These are phyloP conservation scores for Morone saxatilis DNA, from an alignment of 2,113 vertebrate genomes.

Conservation along the genomic window DNA sequence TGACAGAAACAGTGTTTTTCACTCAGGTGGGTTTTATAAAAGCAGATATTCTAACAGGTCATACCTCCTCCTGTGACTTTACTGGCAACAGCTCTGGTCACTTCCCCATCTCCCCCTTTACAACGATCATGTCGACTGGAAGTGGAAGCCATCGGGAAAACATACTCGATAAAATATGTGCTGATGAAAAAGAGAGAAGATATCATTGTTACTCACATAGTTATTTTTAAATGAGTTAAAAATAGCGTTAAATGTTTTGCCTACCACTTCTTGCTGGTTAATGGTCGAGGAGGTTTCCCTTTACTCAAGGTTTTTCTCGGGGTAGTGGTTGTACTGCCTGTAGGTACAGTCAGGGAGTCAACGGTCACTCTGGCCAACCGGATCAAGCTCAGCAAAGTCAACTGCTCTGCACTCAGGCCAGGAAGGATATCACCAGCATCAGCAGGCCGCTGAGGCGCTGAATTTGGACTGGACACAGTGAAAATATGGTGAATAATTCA, in stretches of 20 bases:
- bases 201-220: neutral
- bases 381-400: conserved; percentile 84
- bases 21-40: neutral
- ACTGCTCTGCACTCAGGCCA: conserved; percentile 81
- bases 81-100: conserved; percentile 88
- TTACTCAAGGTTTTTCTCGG: conserved; percentile 72
- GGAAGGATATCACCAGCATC: conserved; percentile 10
- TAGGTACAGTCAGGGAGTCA: conserved; percentile 84
- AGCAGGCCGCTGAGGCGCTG: conserved; percentile 22
- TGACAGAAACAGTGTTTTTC: neutral
- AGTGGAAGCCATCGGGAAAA: conserved; percentile 86
- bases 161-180: conserved; percentile 93
- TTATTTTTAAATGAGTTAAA: neutral
- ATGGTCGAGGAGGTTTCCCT: conserved; percentile 85
- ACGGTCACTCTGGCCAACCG: conserved; percentile 85
- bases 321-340: conserved; percentile 64
- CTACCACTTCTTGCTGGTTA: conserved; percentile 86
- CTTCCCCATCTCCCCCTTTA: conserved; percentile 81
- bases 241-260: neutral
- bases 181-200: conserved; percentile 73
- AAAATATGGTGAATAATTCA: neutral
- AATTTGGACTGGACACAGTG: conserved; percentile 56
- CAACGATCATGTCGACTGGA: conserved; percentile 76
- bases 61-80: conserved; percentile 88
- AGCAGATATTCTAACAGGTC: conserved; percentile 1